These are phyloP conservation scores for cat (Felis catus) DNA, from an alignment of 2,113 vertebrate genomes.

Conservation along the genomic window DNA sequence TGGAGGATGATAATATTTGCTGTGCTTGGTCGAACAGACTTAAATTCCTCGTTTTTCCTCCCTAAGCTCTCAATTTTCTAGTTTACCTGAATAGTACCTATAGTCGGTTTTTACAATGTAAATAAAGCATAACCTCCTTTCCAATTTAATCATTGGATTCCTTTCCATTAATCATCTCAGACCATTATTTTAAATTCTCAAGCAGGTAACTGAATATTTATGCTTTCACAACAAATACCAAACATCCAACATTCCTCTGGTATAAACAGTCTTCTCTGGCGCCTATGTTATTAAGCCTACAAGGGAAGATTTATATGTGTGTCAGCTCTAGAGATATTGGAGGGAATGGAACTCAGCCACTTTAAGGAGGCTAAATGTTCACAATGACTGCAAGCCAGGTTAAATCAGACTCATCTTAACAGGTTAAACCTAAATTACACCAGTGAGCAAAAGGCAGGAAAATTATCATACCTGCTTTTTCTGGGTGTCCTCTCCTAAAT, in stretches of 20 bases:
- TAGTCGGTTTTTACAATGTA: neutral
- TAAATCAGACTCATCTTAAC: neutral
- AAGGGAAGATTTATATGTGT: neutral
- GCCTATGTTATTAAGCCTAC: neutral
- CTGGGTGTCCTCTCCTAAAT: neutral
- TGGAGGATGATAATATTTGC: neutral
- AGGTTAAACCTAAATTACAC: neutral
- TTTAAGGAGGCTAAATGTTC: neutral
- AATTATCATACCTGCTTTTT: neutral
- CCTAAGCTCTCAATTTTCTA: neutral
- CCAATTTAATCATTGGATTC: neutral
- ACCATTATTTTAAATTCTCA: conserved; percentile 4
- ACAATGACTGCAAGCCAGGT: neutral
- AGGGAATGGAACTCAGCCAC: neutral
- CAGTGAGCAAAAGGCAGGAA: neutral
- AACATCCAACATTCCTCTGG: neutral
- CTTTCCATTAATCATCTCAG: conserved; percentile 4
- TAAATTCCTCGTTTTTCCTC: neutral
- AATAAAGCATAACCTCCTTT: conserved; percentile 17
- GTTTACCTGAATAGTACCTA: neutral
- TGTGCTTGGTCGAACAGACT: neutral
- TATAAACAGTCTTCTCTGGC: neutral
- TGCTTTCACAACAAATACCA: neutral
- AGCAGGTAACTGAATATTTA: neutral
- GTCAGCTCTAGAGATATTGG: neutral